These are phyloP conservation scores for Xerus rutilus DNA, from an alignment of 2,797 vertebrate species.

Conservation along the genomic window DNA sequence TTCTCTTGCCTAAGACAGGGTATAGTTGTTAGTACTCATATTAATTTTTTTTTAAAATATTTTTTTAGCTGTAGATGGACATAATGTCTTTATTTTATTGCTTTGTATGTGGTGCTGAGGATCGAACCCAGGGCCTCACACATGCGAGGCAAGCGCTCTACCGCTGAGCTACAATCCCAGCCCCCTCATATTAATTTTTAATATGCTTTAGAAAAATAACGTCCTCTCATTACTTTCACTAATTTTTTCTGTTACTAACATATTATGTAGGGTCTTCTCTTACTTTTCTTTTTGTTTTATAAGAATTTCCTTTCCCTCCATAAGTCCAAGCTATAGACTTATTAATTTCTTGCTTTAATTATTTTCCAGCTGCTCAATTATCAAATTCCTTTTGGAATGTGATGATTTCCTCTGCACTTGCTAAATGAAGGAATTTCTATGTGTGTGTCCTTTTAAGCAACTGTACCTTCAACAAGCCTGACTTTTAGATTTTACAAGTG, in stretches of 20 bases:
- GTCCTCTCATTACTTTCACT: background rate
- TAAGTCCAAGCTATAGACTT: background rate
- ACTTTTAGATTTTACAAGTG: conserved; percentile 16
- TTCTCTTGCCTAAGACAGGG: background rate
- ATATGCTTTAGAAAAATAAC: background rate
- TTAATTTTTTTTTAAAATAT: no score
- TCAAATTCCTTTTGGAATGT: conserved; percentile 43
- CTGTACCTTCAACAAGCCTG: conserved; percentile 29
- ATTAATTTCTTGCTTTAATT: conserved; percentile 16
- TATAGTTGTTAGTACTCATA: background rate
- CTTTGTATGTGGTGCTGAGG: no score
- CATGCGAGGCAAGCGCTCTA: no score
- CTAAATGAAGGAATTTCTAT: conserved; percentile 49
- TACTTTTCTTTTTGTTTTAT: background rate
- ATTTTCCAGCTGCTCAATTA: conserved; percentile 34
- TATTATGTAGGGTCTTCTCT: background rate
- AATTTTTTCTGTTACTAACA: background rate
- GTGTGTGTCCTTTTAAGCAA: conserved; percentile 9
- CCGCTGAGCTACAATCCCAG: no score
- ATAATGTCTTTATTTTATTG: no score
- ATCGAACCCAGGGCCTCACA: no score
- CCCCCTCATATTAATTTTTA: conserved; percentile 37
- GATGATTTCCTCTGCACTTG: conserved; percentile 42
- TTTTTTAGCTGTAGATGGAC: no score
- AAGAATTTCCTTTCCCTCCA: conserved; percentile 34